These are phyloP conservation scores for Nematolebias whitei DNA, from an alignment of 2,113 vertebrate species.

Conservation along the genomic window DNA sequence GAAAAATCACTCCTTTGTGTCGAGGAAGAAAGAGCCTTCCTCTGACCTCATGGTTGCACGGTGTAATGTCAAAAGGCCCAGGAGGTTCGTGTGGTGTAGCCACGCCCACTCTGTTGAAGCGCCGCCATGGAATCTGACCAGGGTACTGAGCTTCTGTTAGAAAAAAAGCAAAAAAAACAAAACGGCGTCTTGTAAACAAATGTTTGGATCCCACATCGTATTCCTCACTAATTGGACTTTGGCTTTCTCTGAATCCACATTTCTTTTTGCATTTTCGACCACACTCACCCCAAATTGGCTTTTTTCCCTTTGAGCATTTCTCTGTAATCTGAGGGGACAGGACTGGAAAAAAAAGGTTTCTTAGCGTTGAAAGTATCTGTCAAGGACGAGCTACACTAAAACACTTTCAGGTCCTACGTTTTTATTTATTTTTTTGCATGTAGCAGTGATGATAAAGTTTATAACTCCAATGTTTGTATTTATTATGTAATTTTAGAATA, in stretches of 20 bases:
- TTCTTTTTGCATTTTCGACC: conserved; percentile 48
- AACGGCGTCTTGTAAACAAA: conserved; percentile 63
- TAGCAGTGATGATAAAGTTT: too few species aligned
- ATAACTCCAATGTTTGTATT: too few species aligned
- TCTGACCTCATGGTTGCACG: conserved; percentile 73
- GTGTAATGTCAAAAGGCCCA: conserved; percentile 74
- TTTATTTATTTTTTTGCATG: too few species aligned
- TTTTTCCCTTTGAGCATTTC: conserved; percentile 12
- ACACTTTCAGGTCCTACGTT: too few species aligned
- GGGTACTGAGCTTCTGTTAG: conserved; percentile 14
- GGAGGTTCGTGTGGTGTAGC: conserved; percentile 68
- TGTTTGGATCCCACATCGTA: conserved; percentile 63
- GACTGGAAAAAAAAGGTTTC: too few species aligned
- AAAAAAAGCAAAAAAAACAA: conserved; percentile 27
- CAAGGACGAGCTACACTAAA: too few species aligned
- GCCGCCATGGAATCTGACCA: conserved; percentile 46
- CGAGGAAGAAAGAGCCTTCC: conserved; percentile 66
- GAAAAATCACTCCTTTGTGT: conserved; percentile 73
- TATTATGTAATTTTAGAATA: too few species aligned
- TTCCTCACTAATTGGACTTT: conserved; percentile 67
- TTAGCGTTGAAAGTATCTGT: too few species aligned
- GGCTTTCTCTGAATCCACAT: conserved; percentile 48
- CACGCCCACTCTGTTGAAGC: conserved; percentile 68
- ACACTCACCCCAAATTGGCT: conserved; percentile 49
- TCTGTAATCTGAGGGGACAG: background rate